Evolutionary conservation across 2,113 vertebrate species (phyloP).

Genomic region (Callopanchax toddi): DNA sequence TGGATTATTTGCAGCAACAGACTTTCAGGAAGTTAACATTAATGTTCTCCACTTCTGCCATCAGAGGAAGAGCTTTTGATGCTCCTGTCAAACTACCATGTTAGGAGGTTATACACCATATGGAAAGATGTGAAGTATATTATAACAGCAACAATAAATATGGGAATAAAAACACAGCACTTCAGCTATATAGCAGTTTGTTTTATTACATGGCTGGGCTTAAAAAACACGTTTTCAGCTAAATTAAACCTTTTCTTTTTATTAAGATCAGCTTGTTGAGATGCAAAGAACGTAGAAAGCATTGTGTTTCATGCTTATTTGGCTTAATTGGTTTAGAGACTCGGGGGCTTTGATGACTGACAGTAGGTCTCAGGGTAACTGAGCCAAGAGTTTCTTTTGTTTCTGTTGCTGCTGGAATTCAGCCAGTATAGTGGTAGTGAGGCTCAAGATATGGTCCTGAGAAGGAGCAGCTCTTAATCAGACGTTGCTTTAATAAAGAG

Average conservation of each 20-base stretch:
- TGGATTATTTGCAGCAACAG: constrained; percentile 30
- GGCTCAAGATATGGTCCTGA: constrained; percentile 37
- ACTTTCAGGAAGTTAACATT: constrained; percentile 17
- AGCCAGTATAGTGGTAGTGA: constrained; percentile 51
- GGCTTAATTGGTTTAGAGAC: constrained; percentile 68
- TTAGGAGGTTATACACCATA: not conserved
- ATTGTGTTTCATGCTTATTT: constrained; percentile 70
- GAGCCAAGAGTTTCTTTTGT: constrained; percentile 64
- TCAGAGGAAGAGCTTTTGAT: constrained; percentile 16
- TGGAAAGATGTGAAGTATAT: constrained; percentile 4
- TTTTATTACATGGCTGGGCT: constrained; percentile 7
- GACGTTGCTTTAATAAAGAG: not conserved
- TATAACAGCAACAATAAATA: constrained; percentile 1
- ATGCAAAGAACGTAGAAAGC: constrained; percentile 46
- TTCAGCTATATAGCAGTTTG: not conserved
- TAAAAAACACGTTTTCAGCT: not conserved
- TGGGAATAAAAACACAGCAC: constrained; percentile 7
- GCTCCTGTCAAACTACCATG: constrained; percentile 14
- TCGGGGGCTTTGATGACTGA: constrained; percentile 58
- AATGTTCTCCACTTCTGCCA: constrained; percentile 22
- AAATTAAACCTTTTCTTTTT: constrained; percentile 13
- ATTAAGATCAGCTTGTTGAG: constrained; percentile 24
- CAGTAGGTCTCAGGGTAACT: constrained; percentile 45
- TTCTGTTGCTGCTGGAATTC: constrained; percentile 43
- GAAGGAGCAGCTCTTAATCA: constrained; percentile 22